Percentiles rank a stretch among this genome's conserved stretches.
Conservation (phyloP, 2,797 vertebrate species). For the Austrolebias charrua region DNA sequence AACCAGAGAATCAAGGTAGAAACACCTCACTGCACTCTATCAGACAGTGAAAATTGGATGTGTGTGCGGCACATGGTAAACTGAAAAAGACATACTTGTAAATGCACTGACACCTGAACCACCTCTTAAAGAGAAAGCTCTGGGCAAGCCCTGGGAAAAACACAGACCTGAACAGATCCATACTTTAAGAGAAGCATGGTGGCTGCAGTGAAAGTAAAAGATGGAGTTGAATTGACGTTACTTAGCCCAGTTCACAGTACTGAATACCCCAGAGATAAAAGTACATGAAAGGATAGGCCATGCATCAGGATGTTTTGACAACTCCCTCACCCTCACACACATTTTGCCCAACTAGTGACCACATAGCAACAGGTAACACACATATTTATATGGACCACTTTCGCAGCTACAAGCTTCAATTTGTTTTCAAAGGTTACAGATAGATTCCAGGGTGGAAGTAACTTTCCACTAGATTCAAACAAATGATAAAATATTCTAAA, state of each 20-base stretch:
- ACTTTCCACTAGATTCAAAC: slow-evolving; percentile 1
- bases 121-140: slow-evolving; percentile 25
- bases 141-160: slow-evolving; percentile 27
- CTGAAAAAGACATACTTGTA: slow-evolving; percentile 4
- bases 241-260: slow-evolving; percentile 21
- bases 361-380: slow-evolving; percentile 12
- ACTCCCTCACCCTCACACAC: background rate
- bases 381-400: background rate
- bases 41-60: slow-evolving; percentile 30
- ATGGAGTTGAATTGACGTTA: slow-evolving; percentile 29
- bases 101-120: slow-evolving; percentile 8
- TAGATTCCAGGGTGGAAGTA: background rate
- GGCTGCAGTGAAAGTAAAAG: slow-evolving; percentile 34
- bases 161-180: slow-evolving; percentile 16
- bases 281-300: slow-evolving; percentile 14
- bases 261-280: slow-evolving; percentile 32
- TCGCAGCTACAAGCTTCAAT: background rate
- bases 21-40: slow-evolving; percentile 20
- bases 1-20: slow-evolving; percentile 28
- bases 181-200: slow-evolving; percentile 6
- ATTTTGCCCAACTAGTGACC: slow-evolving; percentile 8
- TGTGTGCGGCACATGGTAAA: no score
- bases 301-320: slow-evolving; percentile 13
- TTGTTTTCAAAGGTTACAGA: no score
- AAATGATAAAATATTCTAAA: slow-evolving; percentile 3